These are phyloP conservation scores for Altica lythri DNA, from an alignment of 2,888 invertebrate species.

Conservation along the genomic window DNA sequence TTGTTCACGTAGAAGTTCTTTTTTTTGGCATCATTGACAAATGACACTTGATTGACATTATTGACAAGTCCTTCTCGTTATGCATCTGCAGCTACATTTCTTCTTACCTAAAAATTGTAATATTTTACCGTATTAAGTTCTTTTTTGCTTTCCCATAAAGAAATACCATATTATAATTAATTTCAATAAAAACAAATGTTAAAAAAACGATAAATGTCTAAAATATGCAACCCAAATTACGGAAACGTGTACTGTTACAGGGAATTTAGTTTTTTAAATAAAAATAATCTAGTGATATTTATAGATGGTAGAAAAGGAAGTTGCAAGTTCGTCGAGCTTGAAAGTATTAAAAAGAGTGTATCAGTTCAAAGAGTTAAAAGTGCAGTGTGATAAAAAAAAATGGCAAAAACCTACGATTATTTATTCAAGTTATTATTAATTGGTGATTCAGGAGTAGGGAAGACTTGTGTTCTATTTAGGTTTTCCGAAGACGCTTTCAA, in stretches of 20 bases:
- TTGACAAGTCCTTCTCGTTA: too few relatives aligned
- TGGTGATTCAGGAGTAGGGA: slow-evolving; percentile 93
- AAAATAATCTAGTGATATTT: slow-evolving; percentile 34
- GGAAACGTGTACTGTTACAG: slow-evolving; percentile 28
- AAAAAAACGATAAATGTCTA: neutral
- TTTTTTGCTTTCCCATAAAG: too few relatives aligned
- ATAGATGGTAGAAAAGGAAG: slow-evolving; percentile 33
- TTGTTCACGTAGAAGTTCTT: slow-evolving; percentile 29
- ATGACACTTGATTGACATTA: too few relatives aligned
- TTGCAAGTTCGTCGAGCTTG: slow-evolving; percentile 33
- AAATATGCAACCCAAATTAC: slow-evolving; percentile 24
- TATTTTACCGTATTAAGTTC: too few relatives aligned
- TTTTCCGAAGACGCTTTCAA: slow-evolving; percentile 96
- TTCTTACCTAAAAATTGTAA: too few relatives aligned
- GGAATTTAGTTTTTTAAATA: slow-evolving; percentile 29
- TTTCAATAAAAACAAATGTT: neutral
- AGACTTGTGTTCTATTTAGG: slow-evolving; percentile 91
- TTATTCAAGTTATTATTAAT: slow-evolving; percentile 90
- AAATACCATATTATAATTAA: neutral
- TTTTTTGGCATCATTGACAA: too few relatives aligned
- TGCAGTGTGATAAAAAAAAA: slow-evolving; percentile 56
- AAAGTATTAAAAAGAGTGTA: slow-evolving; percentile 37
- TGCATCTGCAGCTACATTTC: too few relatives aligned
- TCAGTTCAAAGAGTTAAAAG: slow-evolving; percentile 34
- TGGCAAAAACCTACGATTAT: slow-evolving; percentile 95